A percentile compares a stretch with the other conserved stretches of the same genome.
These are phyloP conservation scores for Heterodera filipjevi DNA, from an alignment of 2,888 invertebrate species.

Conservation along the genomic window DNA sequence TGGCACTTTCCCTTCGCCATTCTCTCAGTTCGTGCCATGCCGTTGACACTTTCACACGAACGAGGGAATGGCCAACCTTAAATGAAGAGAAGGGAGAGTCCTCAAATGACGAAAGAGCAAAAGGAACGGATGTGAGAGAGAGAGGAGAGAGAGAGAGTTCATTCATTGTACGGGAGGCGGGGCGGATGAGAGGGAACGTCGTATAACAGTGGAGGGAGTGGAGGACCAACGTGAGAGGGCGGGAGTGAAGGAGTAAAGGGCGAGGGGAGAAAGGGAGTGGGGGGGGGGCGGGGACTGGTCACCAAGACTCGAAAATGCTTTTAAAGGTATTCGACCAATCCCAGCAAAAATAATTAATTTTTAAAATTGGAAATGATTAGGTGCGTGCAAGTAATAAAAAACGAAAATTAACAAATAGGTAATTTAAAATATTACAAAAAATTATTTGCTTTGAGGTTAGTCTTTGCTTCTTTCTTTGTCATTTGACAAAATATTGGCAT, in stretches of 20 bases:
- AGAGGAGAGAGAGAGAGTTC: neutral
- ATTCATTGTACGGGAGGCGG: too few species aligned
- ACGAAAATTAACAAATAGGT: too few species aligned
- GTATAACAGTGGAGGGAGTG: neutral
- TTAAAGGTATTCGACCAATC: too few species aligned
- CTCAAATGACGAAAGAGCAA: neutral
- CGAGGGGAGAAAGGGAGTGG: too few species aligned
- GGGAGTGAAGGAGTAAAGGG: too few species aligned
- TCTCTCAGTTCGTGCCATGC: neutral
- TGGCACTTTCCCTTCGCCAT: neutral
- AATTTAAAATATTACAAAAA: too few species aligned
- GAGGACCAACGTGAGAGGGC: neutral
- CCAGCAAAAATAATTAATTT: too few species aligned
- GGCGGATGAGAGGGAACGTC: neutral
- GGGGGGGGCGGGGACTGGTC: too few species aligned
- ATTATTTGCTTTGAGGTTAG: neutral
- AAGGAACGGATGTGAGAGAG: neutral
- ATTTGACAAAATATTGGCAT: neutral
- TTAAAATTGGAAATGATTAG: too few species aligned
- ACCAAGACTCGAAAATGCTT: too few species aligned
- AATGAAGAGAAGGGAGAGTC: neutral
- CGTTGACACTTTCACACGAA: neutral
- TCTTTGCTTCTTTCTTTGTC: neutral
- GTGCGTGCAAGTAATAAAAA: too few species aligned
- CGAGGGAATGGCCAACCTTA: neutral